phyloP scores from a whole-genome alignment of 1,140 invertebrate species.

The Bombus waltoni region DNA sequence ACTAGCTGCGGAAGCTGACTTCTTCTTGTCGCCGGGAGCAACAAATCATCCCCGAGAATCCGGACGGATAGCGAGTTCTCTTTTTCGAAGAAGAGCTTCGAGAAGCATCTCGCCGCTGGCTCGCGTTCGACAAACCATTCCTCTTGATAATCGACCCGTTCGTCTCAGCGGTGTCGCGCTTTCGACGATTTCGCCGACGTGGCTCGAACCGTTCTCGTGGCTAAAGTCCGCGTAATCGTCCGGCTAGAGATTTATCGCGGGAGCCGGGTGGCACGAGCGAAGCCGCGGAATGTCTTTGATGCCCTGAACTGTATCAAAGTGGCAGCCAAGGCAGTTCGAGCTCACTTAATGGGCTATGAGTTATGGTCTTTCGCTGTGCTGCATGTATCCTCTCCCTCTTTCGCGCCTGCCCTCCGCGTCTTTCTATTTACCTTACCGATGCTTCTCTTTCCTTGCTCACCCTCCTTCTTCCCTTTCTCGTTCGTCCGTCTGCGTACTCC shows the following conservation, averaged over 20 bases:
- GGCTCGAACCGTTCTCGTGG: conserved; percentile 37
- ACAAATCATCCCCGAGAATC: conserved; percentile 54
- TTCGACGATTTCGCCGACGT: conserved; percentile 62
- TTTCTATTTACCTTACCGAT: conserved; percentile 28
- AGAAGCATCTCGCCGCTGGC: conserved; percentile 2
- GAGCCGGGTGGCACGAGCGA: conserved; percentile 44
- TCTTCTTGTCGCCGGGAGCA: conserved; percentile 9
- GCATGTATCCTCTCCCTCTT: conserved; percentile 55
- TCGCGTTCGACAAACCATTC: conserved; percentile 61
- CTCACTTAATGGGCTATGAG: conserved; percentile 80
- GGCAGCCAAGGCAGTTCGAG: conserved; percentile 72
- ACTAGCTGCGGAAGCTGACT: neutral
- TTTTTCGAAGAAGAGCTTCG: too few species aligned
- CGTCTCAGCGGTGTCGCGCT: conserved; percentile 35
- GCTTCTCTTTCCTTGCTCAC: neutral
- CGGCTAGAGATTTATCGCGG: conserved; percentile 71
- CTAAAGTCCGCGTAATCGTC: conserved; percentile 61
- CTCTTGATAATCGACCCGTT: conserved; percentile 63
- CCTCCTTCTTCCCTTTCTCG: conserved; percentile 11
- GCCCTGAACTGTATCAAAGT: conserved; percentile 78
- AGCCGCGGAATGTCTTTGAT: conserved; percentile 79
- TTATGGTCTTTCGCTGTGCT: conserved; percentile 70
- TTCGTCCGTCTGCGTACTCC: neutral
- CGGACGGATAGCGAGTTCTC: conserved; percentile 2
- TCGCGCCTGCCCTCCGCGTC: conserved; percentile 27